These are phyloP conservation scores for Halictus quadricinctus DNA, from an alignment of 2,888 invertebrate genomes.

Conservation along the genomic window DNA sequence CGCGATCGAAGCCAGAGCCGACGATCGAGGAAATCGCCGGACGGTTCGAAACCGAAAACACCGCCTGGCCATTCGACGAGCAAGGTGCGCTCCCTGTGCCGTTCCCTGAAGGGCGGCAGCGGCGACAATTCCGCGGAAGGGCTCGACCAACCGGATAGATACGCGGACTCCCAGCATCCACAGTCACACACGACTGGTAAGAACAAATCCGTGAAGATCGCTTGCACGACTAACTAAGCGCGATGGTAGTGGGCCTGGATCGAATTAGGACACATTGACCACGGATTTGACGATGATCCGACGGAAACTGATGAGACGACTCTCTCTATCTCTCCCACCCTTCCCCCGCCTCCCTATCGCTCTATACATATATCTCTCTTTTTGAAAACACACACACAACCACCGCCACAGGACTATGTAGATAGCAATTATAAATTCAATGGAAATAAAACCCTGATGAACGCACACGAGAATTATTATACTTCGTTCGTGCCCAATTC, in stretches of 20 bases:
- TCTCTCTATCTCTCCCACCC: background rate
- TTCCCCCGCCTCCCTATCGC: background rate
- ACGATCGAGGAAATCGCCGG: slow-evolving; percentile 80
- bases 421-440: slow-evolving; percentile 37
- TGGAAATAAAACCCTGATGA: slow-evolving; percentile 55
- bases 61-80: slow-evolving; percentile 77
- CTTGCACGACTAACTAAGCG: slow-evolving; percentile 42
- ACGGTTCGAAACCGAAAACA: slow-evolving; percentile 77
- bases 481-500: slow-evolving; percentile 49
- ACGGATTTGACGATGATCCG: slow-evolving; percentile 12
- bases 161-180: slow-evolving; percentile 78
- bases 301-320: background rate
- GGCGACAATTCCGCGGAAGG: slow-evolving; percentile 74
- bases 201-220: slow-evolving; percentile 52
- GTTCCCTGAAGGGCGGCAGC: slow-evolving; percentile 75
- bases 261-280: slow-evolving; percentile 10
- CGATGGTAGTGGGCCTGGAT: slow-evolving; percentile 13
- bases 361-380: slow-evolving; percentile 3
- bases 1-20: slow-evolving; percentile 78
- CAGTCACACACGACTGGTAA: slow-evolving; percentile 71
- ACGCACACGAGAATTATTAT: slow-evolving; percentile 48
- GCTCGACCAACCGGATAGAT: slow-evolving; percentile 76
- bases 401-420: slow-evolving; percentile 36
- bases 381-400: background rate
- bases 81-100: slow-evolving; percentile 79